Evolutionary conservation across 2,888 invertebrate species (phyloP), one percentile per base, ranked within the genome.

Genomic region (Chalcis sispes): DNA sequence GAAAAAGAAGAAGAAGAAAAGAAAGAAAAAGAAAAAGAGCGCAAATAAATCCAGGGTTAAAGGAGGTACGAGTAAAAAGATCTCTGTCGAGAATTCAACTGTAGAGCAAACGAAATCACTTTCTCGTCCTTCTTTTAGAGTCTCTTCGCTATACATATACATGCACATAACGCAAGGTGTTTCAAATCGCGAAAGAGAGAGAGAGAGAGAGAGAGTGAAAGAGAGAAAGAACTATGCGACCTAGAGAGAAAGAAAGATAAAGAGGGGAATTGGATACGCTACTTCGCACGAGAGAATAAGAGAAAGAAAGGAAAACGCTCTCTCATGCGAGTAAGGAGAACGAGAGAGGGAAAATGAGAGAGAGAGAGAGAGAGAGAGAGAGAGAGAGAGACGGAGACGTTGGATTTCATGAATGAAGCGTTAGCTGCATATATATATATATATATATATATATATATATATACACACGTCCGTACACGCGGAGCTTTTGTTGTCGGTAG

Each of bases 41-140:
- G 0, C 23, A 62, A 56, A 74, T 74, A 67, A 74, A 74, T 74
- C 58, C 54, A 74, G 61, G 54, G 29, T n/a, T 36, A 67, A 74
- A 32, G 48, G 64, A n/a, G 29, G 20, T 50, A 20, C 40, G 40
- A 56, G 25, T 27, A 29, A 23, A 40, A 59, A 40, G 15, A 46
- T 20, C 13, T 15, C 10, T 18, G 15, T 0, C 18, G 29, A 2
- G n/a, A 10, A 10, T 36, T 36, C 4, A 36, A 36, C 36, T 36
- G 4, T 7, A 10, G 10, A 36, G 36, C 36, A 36, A 36, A 36
- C 4, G 36, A 36, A 36, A 36, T 36, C 10, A 36, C 10, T 36
- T 36, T 36, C 36, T 10, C 36, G 10, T 36, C 10, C 36, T 10
- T 36, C 10, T 36, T 36, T 36, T 10, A 7, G 4, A 4, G 4